Conservation (phyloP, 2,797 vertebrate species). For the Bovichtus variegatus region DNA sequence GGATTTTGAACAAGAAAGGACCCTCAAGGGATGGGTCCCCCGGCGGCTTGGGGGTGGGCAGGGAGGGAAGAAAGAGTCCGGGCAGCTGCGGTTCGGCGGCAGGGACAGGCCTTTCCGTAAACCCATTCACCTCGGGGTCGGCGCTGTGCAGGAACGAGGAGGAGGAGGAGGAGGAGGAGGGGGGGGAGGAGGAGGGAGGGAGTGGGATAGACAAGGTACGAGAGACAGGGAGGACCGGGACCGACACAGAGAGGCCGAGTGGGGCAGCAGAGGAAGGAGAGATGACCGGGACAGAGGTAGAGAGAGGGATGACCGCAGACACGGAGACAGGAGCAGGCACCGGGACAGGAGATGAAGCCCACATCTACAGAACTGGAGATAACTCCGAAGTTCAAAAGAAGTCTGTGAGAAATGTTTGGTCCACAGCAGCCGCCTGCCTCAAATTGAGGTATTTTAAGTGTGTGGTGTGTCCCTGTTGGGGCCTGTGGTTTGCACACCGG, state of each 20-base stretch:
- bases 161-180: slow-evolving; percentile 41
- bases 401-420: neutral
- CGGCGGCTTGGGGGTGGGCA: slow-evolving; percentile 93
- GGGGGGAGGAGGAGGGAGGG: slow-evolving; percentile 64
- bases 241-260: slow-evolving; percentile 82
- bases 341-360: slow-evolving; percentile 72
- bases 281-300: slow-evolving; percentile 83
- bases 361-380: neutral
- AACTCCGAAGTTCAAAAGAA: neutral
- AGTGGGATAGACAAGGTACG: slow-evolving; percentile 70
- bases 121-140: slow-evolving; percentile 90
- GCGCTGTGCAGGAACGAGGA: slow-evolving; percentile 70
- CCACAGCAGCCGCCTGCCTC: neutral
- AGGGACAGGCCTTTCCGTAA: slow-evolving; percentile 96
- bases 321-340: slow-evolving; percentile 67
- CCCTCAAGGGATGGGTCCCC: slow-evolving; percentile 94
- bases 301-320: slow-evolving; percentile 76
- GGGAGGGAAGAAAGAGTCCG: slow-evolving; percentile 97
- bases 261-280: slow-evolving; percentile 81
- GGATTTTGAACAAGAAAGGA: slow-evolving; percentile 94
- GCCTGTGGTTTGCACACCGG: neutral
- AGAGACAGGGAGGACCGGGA: slow-evolving; percentile 71
- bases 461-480: neutral
- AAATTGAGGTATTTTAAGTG: neutral
- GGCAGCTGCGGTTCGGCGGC: slow-evolving; percentile 96